Evolutionary conservation across 1,140 invertebrate genomes (phyloP).

Genomic region (Cotesia vestalis): DNA sequence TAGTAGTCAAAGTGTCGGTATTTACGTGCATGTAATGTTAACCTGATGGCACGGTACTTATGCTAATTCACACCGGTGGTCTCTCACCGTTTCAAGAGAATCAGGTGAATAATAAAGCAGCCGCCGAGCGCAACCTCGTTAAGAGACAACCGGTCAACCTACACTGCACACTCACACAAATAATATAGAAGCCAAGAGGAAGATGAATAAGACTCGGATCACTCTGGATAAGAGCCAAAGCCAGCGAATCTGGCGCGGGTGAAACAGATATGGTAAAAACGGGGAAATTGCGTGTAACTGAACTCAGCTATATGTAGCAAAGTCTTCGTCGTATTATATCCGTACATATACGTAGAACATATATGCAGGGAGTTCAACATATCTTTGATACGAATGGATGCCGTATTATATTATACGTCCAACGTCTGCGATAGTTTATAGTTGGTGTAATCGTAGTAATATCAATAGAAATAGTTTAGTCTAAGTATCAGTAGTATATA

Average conservation of each 20-base stretch:
- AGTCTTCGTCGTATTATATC: too few relatives aligned
- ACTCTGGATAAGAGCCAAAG: background rate
- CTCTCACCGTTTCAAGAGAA: slow-evolving; percentile 38
- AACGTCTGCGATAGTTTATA: too few relatives aligned
- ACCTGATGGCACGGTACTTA: slow-evolving; percentile 42
- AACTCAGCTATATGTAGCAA: too few relatives aligned
- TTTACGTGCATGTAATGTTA: slow-evolving; percentile 42
- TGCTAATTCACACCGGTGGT: slow-evolving; percentile 42
- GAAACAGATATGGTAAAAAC: slow-evolving; percentile 24
- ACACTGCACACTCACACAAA: slow-evolving; percentile 7
- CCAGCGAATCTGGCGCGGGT: slow-evolving; percentile 29
- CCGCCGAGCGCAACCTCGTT: slow-evolving; percentile 33
- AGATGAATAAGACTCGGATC: slow-evolving; percentile 3
- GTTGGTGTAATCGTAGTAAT: too few relatives aligned
- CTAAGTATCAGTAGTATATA: background rate
- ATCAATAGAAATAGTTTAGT: too few relatives aligned
- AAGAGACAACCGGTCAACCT: slow-evolving; percentile 22
- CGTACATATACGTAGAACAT: too few relatives aligned
- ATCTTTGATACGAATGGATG: too few relatives aligned
- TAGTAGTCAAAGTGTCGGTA: slow-evolving; percentile 4
- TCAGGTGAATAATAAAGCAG: slow-evolving; percentile 42
- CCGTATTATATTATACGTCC: too few relatives aligned
- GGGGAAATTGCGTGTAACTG: slow-evolving; percentile 40
- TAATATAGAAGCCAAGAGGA: background rate
- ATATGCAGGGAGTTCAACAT: too few relatives aligned